Base-by-base conservation (phyloP, 2,797 vertebrate genomes). In the Cirrhinus mrigala region DNA sequence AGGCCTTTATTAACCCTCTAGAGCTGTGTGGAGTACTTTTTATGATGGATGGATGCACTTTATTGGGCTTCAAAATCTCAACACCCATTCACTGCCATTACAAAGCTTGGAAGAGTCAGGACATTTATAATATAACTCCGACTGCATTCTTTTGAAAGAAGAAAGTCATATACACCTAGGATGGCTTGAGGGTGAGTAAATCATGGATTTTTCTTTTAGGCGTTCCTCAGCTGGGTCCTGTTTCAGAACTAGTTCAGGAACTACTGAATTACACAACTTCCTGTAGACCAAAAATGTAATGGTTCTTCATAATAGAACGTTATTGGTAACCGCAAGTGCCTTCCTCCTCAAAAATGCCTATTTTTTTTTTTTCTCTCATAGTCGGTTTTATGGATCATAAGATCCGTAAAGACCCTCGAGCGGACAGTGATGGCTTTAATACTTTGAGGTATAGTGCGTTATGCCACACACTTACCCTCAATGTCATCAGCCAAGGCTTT, bases 401-500 rank as follows among this genome's bases (percentile, higher is more conserved):
- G 16, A 69, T 50, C 24, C 14, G 22, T 20, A 81, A 87, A 77
- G 60, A 68, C 46, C 46, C 22, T 83, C 3, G 0, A 33, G 44
- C 3, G 54, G 40, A 16, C n/a, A 24, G 11, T 24, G 29, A 40
- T 9, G 27, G 20, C 40, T 79, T 70, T 79, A 87, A 54, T 71
- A 56, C 73, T 75, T 37, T 70, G 22, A 73, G 54, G 54, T 71
- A 58, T 81, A 40, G n/a, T 77, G 82, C 74, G 27, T 84, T 69
- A 75, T 48, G 44, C 46, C 40, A 56, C 74, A 79, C 79, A 79
- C 56, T 62, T 77, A 64, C 64, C 40, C 56, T 82, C 74, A 79
- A 44, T 84, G 81, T 84, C 86, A 77, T 50, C 66, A 83, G 62
- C 58, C 29, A 29, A 75, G 18, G 10, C 69, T 82, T 88, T 82